Percentiles rank a stretch among this genome's conserved stretches.
Evolutionary conservation across 2,888 invertebrate species (phyloP).

Genomic region (Monoplex corrugatus): DNA sequence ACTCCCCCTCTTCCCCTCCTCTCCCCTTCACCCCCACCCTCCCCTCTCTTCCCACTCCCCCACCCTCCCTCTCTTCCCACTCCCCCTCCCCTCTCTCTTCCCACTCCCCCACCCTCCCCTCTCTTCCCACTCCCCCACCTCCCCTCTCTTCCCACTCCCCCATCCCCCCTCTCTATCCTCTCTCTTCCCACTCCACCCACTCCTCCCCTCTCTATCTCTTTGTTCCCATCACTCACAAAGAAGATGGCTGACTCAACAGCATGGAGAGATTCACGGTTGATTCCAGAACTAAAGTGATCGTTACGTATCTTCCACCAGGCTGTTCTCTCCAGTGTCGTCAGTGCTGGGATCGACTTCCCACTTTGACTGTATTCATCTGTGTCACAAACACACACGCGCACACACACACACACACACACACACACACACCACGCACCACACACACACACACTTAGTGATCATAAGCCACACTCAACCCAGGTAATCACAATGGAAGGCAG

Average conservation of each 20-base stretch:
- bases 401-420: neutral
- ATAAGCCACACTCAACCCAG: no score
- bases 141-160: neutral
- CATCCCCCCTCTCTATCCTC: neutral
- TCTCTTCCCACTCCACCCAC: neutral
- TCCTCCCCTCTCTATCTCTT: neutral
- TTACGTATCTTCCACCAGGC: conserved; percentile 82
- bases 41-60: neutral
- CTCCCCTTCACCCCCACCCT: neutral
- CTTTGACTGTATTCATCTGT: conserved; percentile 72
- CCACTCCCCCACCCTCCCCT: no score
- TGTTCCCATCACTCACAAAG: conserved; percentile 77
- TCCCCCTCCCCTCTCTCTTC: no score
- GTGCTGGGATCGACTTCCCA: conserved; percentile 79
- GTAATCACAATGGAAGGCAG: no score
- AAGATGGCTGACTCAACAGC: conserved; percentile 82
- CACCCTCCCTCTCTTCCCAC: no score
- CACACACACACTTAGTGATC: no score
- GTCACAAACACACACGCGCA: neutral
- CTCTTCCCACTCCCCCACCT: no score
- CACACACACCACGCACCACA: no score
- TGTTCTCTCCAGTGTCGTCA: conserved; percentile 82
- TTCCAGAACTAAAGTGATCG: conserved; percentile 79
- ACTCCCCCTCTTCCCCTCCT: neutral
- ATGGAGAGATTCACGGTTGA: conserved; percentile 81